Evolutionary conservation across 2,888 invertebrate species (phyloP).

Genomic region (Nasonia oneida): DNA sequence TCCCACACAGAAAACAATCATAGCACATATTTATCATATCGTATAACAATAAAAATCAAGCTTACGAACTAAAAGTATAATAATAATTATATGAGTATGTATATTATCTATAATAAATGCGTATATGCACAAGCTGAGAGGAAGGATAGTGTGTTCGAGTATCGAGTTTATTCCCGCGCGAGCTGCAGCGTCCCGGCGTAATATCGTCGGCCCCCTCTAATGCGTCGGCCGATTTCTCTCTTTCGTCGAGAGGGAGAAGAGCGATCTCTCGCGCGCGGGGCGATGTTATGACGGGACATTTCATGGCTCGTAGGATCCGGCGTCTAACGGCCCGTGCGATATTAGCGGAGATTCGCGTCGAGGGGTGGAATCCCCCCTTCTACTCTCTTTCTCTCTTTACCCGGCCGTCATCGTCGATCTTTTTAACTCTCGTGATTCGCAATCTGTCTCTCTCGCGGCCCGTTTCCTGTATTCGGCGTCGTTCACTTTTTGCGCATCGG

Average conservation of each 20-base stretch:
- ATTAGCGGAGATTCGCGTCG: conserved; percentile 66
- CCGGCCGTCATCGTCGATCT: conserved; percentile 40
- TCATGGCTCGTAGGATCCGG: conserved; percentile 75
- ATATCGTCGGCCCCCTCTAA: neutral
- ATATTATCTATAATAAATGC: neutral
- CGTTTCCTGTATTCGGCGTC: conserved; percentile 23
- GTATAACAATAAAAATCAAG: conserved; percentile 10
- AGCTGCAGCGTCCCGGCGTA: neutral
- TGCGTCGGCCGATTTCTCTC: conserved; percentile 28
- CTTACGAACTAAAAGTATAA: neutral
- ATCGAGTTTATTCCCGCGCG: conserved; percentile 34
- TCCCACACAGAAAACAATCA: conserved; percentile 35
- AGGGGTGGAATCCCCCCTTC: neutral
- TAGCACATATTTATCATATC: neutral
- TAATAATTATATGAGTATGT: neutral
- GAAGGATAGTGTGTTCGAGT: conserved; percentile 30
- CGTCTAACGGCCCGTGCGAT: conserved; percentile 76
- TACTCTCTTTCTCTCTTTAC: too few relatives aligned
- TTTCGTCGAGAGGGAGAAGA: neutral
- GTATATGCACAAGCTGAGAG: conserved; percentile 29
- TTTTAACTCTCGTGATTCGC: conserved; percentile 62
- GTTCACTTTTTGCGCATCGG: neutral
- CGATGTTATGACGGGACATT: conserved; percentile 77
- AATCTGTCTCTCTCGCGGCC: conserved; percentile 42
- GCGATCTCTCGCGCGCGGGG: conserved; percentile 23